Percentiles rank a stretch among this genome's conserved stretches.
These are phyloP conservation scores for Clarias platycephalus DNA, from an alignment of 2,797 vertebrate species.

Conservation along the genomic window DNA sequence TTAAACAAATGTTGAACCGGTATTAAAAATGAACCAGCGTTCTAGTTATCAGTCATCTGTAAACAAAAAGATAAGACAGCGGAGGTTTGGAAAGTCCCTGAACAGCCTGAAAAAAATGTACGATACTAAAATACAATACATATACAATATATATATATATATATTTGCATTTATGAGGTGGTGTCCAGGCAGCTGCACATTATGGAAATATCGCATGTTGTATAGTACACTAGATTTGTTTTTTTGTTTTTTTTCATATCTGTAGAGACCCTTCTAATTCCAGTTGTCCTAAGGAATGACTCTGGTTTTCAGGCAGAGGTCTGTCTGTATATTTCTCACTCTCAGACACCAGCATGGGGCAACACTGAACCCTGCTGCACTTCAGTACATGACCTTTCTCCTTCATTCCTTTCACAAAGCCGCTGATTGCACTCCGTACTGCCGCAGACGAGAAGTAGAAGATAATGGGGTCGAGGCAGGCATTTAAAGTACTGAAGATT, in stretches of 20 bases:
- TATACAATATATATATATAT: neutral
- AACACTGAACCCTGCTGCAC: constrained; percentile 31
- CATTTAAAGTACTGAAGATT: constrained; percentile 82
- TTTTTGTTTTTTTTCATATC: neutral
- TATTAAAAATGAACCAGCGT: too few relatives aligned
- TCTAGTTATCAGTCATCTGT: neutral
- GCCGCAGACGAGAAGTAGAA: constrained; percentile 85
- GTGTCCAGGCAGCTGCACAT: neutral
- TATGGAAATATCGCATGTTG: neutral
- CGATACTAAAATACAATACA: neutral
- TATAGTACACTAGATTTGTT: neutral
- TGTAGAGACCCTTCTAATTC: neutral
- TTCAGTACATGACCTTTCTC: constrained; percentile 62
- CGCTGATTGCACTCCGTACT: constrained; percentile 73
- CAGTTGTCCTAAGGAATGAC: neutral
- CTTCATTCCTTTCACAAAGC: constrained; percentile 62
- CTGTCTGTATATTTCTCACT: constrained; percentile 43
- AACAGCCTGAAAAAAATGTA: neutral
- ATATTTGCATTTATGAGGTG: neutral
- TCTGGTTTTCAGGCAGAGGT: constrained; percentile 15
- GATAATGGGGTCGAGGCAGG: constrained; percentile 85
- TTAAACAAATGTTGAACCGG: neutral
- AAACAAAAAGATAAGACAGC: neutral
- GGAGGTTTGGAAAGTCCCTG: neutral
- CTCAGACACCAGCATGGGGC: constrained; percentile 22